Percentiles rank a stretch among this genome's conserved stretches.
Conservation (phyloP, 2,888 invertebrate genomes). For the Scaptomyza parva region DNA sequence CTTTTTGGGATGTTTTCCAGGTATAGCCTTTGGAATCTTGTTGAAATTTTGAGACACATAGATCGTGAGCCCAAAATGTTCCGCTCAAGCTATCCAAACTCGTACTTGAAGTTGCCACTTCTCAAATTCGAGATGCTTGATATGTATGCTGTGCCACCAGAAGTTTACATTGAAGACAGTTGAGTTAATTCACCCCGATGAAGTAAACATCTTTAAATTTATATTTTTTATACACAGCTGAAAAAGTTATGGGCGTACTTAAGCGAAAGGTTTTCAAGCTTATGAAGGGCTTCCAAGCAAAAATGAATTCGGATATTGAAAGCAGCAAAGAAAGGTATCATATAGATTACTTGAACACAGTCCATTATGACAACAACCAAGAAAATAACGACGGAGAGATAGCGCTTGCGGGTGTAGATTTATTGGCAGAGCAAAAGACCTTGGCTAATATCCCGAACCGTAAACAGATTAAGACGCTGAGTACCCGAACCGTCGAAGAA, state of each 20-base stretch:
- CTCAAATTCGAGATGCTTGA: constrained; percentile 80
- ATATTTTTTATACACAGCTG: constrained; percentile 52
- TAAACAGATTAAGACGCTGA: constrained; percentile 81
- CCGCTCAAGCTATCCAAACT: constrained; percentile 70
- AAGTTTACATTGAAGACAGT: constrained; percentile 78
- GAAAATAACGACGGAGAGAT: constrained; percentile 11
- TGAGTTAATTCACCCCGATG: constrained; percentile 16
- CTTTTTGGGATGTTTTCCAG: constrained; percentile 59
- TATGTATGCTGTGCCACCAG: constrained; percentile 74
- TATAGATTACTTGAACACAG: constrained; percentile 46
- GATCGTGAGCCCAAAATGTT: constrained; percentile 56
- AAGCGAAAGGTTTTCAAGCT: constrained; percentile 71
- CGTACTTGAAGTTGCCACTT: constrained; percentile 80
- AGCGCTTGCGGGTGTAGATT: constrained; percentile 44
- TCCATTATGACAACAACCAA: background rate
- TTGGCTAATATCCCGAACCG: constrained; percentile 74
- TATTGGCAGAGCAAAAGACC: constrained; percentile 57
- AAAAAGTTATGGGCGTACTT: constrained; percentile 64
- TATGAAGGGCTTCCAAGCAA: constrained; percentile 55
- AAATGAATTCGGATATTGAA: constrained; percentile 15
- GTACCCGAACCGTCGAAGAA: constrained; percentile 81
- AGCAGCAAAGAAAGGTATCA: constrained; percentile 66
- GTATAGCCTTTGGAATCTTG: constrained; percentile 76
- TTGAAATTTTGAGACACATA: constrained; percentile 78
- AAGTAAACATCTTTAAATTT: background rate